Evolutionary conservation across 2,888 invertebrate species (phyloP), one percentile per base, ranked within the genome.

Genomic region (Lucinisca nassula): DNA sequence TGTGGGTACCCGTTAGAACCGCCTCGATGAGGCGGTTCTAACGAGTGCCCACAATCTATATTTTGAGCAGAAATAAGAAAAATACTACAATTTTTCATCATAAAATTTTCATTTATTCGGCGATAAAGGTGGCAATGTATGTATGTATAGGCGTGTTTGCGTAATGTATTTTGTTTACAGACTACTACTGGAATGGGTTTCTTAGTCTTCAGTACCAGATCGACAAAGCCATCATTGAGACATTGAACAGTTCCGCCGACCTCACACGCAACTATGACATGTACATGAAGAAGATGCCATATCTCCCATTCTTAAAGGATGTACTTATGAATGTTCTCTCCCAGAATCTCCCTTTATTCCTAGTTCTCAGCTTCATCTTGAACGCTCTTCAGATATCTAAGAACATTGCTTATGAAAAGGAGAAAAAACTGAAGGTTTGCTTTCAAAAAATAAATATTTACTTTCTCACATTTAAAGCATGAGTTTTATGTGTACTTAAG

Each of bases 351-450:
- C 98, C 98, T 0, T 96, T 98, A 88, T 97, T 98, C 73, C 97
- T 98, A 35, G 97, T 98, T 96, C 96, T 98, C 21, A 98, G 98
- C 94, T 98, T 98, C 94, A 97, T 98, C 77, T 98, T 98, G 95
- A 97, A 98, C 0, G 97, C 98, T 77, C 97, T 98, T 24, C 98
- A 98, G 93, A 98, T 98, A 51, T 97, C 98, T 0, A 98, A 98
- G 96, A 97, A 97, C 70, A 97, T 98, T 32, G 97, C 98, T 0
- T 97, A 97, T 37, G 98, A 98, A 96, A 98, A 98, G 94, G 98
- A 98, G 95, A 97, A 97, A 24, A 93, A 92, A 72, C 89, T 95
- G 0, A 95, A 95, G 93, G 95, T 95, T 81, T 32, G 72, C 49
- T 14, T 12, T n/a, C n/a, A n/a, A n/a, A n/a, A n/a, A n/a, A n/a